Base-by-base conservation (phyloP, 2,888 invertebrate species). In the Polydrusus tereticollis region DNA sequence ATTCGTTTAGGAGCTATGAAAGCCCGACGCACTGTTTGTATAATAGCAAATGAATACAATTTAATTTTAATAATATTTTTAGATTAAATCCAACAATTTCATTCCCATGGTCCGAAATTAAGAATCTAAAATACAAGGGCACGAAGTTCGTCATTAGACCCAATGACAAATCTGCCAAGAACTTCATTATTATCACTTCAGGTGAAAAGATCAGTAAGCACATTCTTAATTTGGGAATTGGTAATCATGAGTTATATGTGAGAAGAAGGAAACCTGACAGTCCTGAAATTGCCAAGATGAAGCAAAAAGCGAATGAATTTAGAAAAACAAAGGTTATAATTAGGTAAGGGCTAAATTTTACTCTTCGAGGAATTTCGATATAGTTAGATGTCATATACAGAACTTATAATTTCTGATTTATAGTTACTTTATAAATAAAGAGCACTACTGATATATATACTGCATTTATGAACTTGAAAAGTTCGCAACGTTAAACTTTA, bases 271-370 rank as follows among this genome's bases (percentile, higher is more conserved):
- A 99, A 87, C 97, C 98, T 21, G 99, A 99, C 87, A 97, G 97
- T 78, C 98, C 99, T 82, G 99, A 99, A 88, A 97, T 99, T 72
- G 97, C 97, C 86, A 98, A 98, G 87, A 98, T 99, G 99, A 99
- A 98, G 89, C 97, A 98, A 79, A 98, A 98, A 88, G 98, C 98
- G 1, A 87, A 93, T 10, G 97, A 98, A 85, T 97, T 98, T 86
- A 95, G 96, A 84, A 89, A 93, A 78, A 93, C 94, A 76, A 96
- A 96, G 86, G 23, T 73, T n/a, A 52, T 68, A 16, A 75, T 75
- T 0, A 73, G 73, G 75, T 75, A 59, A 65, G 59, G 18, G 10
- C 38, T 57, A 4, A 10, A 50, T 2, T 18, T 5, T 12, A 50
- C 21, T 18, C 50, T n/a, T n/a, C n/a, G n/a, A n/a, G n/a, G n/a